Base-by-base conservation (phyloP, 2,797 vertebrate genomes). In the Spea hammondii region DNA sequence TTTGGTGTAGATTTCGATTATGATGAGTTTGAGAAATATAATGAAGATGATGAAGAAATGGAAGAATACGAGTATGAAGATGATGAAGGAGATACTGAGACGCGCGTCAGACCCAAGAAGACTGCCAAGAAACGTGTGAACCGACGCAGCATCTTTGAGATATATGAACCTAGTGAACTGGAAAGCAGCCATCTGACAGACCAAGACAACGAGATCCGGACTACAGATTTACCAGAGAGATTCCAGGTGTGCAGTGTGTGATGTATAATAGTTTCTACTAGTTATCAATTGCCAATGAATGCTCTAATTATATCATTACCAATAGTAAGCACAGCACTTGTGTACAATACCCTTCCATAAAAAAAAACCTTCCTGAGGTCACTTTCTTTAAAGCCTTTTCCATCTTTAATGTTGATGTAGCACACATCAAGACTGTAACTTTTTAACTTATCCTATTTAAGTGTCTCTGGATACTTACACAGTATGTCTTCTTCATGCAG, bases 181-280 rank as follows among this genome's bases (percentile, higher is more conserved):
- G 97, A 99, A 85, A 99, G 96, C 89, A 99, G 98, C 85, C 98
- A 99, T 89, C 94, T 99, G 83, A 99, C 98, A 0, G 98, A 99
- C 88, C 97, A 99, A 88, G 98, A 99, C 90, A 99, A 99, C 0
- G 97, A 99, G 89, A 99, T 99, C 86, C 95, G 98, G 65, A 88
- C 95, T 65, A 98, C 96, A 4, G 98, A 99, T 89, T 95, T 99
- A 94, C 98, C 98, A 0, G 98, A 99, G 88, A 95, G 98, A 83
- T 99, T 99, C 88, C 98, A 99, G 95, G 98, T 99, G n/a, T 12
- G n/a, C 53, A 53, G 49, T 3, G 4, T 49, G 5, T 17, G 17
- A 17, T 17, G 17, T 17, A 17, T 17, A 17, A 17, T 17, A 17
- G 17, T 17, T 17, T 17, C 17, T 17, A 17, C 17, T 17, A 17